These are phyloP conservation scores for Cryptocephalus primarius DNA, from an alignment of 2,888 invertebrate species.

Conservation along the genomic window DNA sequence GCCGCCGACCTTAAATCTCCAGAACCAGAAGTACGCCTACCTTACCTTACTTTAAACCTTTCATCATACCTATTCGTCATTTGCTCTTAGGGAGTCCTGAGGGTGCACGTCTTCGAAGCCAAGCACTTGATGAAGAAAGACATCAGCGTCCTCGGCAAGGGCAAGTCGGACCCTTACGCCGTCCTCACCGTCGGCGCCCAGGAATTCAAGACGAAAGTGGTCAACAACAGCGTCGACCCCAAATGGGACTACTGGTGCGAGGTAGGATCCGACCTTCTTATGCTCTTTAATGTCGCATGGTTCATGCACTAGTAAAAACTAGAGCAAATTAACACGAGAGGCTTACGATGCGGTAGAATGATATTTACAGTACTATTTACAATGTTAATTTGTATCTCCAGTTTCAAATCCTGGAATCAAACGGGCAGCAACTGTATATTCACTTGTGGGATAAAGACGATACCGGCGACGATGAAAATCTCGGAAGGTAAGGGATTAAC, in stretches of 20 bases:
- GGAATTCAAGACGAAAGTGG: conserved; percentile 86
- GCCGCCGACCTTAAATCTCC: conserved; percentile 75
- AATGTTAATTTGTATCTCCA: conserved; percentile 10
- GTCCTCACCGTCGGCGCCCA: conserved; percentile 86
- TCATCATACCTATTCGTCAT: not conserved
- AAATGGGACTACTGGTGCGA: conserved; percentile 98
- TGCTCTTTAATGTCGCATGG: not conserved
- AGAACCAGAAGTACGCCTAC: conserved; percentile 67
- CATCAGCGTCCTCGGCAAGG: conserved; percentile 77
- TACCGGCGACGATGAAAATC: conserved; percentile 70
- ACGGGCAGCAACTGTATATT: conserved; percentile 63
- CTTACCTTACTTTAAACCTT: conserved; percentile 2
- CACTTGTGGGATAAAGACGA: conserved; percentile 83
- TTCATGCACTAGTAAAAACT: conserved; percentile 1
- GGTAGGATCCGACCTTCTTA: conserved; percentile 43
- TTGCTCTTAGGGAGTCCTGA: conserved; percentile 68
- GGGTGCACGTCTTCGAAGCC: conserved; percentile 90
- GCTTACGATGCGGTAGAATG: conserved; percentile 1
- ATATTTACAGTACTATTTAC: too few relatives aligned
- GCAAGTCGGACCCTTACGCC: conserved; percentile 97
- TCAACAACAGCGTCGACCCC: conserved; percentile 89
- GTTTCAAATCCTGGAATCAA: conserved; percentile 47
- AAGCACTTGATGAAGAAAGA: conserved; percentile 95
- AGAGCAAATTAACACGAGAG: conserved; percentile 5
- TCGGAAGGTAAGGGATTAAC: conserved; percentile 65